phyloP scores from a whole-genome alignment of 2,888 invertebrate genomes.

The Hirtodrosophila trivittata region DNA sequence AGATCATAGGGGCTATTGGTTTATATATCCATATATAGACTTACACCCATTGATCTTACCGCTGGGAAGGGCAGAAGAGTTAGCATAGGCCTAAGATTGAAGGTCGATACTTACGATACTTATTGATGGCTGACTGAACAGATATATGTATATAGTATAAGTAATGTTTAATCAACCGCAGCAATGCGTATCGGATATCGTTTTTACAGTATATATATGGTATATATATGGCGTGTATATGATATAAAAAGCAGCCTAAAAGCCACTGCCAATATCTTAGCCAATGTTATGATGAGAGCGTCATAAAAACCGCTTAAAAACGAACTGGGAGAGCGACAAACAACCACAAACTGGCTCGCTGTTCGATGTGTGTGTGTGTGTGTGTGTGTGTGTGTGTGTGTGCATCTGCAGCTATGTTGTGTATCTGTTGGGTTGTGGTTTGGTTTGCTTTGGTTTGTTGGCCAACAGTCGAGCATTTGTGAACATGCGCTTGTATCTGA shows the following conservation, averaged over 20 bases:
- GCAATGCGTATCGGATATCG: constrained; percentile 18
- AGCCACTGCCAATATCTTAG: constrained; percentile 13
- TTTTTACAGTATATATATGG: not conserved
- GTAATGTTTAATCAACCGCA: constrained; percentile 21
- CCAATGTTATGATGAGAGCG: constrained; percentile 1
- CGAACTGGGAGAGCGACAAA: not conserved
- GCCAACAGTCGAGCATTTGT: constrained; percentile 46
- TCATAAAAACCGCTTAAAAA: not conserved
- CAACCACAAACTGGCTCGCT: not conserved
- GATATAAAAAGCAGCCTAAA: constrained; percentile 7
- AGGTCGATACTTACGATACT: constrained; percentile 27
- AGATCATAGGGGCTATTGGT: not conserved
- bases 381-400: constrained; percentile 12
- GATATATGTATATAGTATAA: constrained; percentile 9
- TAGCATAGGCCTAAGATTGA: constrained; percentile 4
- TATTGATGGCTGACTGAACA: constrained; percentile 31
- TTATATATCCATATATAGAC: too few species aligned
- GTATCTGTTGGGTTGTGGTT: constrained; percentile 31
- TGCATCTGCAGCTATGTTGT: constrained; percentile 15
- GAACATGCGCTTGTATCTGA: constrained; percentile 73
- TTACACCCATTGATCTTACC: too few species aligned
- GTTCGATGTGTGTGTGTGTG: not conserved
- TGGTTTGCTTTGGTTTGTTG: constrained; percentile 7
- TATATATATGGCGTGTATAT: not conserved
- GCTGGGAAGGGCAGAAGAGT: too few species aligned